Base-by-base conservation (phyloP, 2,113 vertebrate genomes). In the Scytalopus superciliaris region DNA sequence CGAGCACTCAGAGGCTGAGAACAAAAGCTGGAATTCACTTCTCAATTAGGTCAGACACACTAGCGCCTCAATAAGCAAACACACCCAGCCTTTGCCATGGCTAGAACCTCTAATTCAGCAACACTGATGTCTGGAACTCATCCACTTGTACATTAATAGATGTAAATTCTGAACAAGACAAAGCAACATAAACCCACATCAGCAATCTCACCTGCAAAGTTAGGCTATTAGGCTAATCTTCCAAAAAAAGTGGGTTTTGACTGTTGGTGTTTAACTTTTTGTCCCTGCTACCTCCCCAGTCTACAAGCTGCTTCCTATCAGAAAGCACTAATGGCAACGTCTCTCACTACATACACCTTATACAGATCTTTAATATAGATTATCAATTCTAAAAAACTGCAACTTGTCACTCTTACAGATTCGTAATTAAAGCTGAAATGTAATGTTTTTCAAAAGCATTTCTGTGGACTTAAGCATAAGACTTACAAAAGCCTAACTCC, bases 21-120 rank as follows among this genome's bases (percentile, higher is more conserved):
- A 94, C 77, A 94, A 95, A 95, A 85, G 53, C 30, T 89, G 35
- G 50, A 88, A 89, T 81, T 91, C 78, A 70, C 42, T 30, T 63
- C 56, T 78, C 90, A 87, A 75, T 79, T 89, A 96, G 81, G 77
- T 93, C 56, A 93, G 45, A 84, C 84, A 47, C 82, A 40, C 9
- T 14, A 95, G 27, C 8, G 10, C 60, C 88, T 81, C 69, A 57
- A 62, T 50, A 95, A 96, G 45, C 49, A 92, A 91, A 68, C n/a
- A 89, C 14, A 87, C 12, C 24, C 70, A 42, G 80, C 67, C 89
- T 93, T 53, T 85, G 37, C 45, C 73, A 75, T 5, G 28, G 59
- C 55, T 87, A 93, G 57, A 52, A 84, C 31, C 30, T 56, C 23
- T 47, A 87, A 92, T 42, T 92, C 73, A 89, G 90, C 91, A 89